phyloP scores from a whole-genome alignment of 2,797 vertebrate genomes.

The Macropodus opercularis region DNA sequence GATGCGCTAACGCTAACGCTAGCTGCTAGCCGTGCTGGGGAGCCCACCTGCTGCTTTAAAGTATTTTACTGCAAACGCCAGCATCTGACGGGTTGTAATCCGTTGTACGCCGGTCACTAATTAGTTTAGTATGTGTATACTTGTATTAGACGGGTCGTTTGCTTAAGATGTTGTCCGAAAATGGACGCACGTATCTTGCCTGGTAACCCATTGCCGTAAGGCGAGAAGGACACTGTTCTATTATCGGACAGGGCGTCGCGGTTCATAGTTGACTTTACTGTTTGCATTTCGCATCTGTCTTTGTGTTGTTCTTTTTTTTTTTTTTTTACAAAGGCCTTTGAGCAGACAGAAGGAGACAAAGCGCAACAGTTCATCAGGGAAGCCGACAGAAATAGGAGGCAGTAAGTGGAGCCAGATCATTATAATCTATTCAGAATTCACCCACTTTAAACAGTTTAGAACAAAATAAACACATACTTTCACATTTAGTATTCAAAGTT shows the following conservation, averaged over 20 bases:
- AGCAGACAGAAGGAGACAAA: conserved; percentile 68
- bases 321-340: not conserved
- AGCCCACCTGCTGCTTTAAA: too few species aligned
- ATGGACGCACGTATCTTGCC: not conserved
- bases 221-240: accelerated
- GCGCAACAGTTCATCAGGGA: conserved; percentile 83
- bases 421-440: too few species aligned
- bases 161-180: conserved; percentile 39
- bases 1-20: too few species aligned
- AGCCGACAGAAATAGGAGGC: conserved; percentile 82
- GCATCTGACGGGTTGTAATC: too few species aligned
- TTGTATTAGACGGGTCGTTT: too few species aligned
- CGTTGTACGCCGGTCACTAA: accelerated
- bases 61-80: too few species aligned
- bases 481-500: too few species aligned
- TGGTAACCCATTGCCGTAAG: accelerated
- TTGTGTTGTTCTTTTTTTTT: conserved; percentile 1
- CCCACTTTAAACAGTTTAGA: too few species aligned
- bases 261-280: accelerated
- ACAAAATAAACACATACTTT: too few species aligned
- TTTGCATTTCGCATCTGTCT: not conserved
- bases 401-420: conserved; percentile 79
- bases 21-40: too few species aligned
- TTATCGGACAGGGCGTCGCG: conserved; percentile 3
- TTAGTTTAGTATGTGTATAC: too few species aligned